Evolutionary conservation across 2,797 vertebrate genomes (phyloP).

Genomic region (Loriculus beryllinus): DNA sequence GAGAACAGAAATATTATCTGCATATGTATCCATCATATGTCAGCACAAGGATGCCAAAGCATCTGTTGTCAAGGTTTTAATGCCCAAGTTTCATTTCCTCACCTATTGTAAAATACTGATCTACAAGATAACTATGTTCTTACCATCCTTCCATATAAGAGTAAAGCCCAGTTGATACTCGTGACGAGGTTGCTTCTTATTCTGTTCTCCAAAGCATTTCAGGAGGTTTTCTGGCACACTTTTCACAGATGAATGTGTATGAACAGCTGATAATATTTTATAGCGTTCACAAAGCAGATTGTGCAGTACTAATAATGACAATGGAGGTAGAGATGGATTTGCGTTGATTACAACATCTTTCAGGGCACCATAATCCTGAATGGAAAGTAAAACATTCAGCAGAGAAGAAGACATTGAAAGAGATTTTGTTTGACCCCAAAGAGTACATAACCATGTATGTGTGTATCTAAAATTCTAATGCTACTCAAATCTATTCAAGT

Average conservation of each 20-base stretch:
- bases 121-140: conserved; percentile 29
- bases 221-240: conserved; percentile 83
- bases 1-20: neutral
- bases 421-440: neutral
- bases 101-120: neutral
- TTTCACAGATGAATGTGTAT: conserved; percentile 88
- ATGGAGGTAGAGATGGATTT: conserved; percentile 85
- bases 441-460: neutral
- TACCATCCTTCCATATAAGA: conserved; percentile 98
- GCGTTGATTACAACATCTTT: conserved; percentile 96
- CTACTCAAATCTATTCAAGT: neutral
- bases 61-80: neutral
- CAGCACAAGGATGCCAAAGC: neutral
- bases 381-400: neutral
- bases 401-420: neutral
- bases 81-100: neutral
- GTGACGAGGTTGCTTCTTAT: conserved; percentile 81
- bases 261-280: conserved; percentile 85
- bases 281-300: conserved; percentile 87
- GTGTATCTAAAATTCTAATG: neutral
- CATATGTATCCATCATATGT: rapidly evolving
- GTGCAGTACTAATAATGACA: conserved; percentile 90
- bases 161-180: conserved; percentile 93
- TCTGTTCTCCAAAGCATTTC: conserved; percentile 87
- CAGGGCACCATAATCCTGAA: conserved; percentile 86